A percentile compares a stretch with the other conserved stretches of the same genome.
Conservation (phyloP, 2,888 invertebrate genomes). For the Eupithecia subfuscata region DNA sequence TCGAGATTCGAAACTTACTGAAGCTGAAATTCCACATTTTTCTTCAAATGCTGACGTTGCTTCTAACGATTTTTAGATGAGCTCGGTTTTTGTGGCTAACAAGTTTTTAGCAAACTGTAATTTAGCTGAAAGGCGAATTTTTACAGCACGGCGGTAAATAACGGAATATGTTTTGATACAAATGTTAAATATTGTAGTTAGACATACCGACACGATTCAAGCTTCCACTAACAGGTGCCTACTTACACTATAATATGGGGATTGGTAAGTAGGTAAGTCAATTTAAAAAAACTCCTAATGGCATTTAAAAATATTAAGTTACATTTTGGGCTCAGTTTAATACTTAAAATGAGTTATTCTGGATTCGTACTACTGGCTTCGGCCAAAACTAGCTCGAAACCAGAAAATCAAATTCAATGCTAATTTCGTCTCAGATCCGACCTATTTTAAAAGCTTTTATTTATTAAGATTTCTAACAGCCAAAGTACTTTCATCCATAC, state of each 20-base stretch:
- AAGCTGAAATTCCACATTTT: slow-evolving; percentile 19
- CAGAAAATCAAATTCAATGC: no score
- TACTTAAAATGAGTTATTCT: not conserved
- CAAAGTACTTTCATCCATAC: no score
- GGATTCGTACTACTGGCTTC: no score
- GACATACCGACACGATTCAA: not conserved
- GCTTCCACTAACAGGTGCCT: not conserved
- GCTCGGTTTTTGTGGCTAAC: slow-evolving; percentile 1
- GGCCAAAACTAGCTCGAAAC: no score
- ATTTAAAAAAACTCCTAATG: no score
- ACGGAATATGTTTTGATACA: not conserved
- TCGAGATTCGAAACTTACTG: slow-evolving; percentile 19
- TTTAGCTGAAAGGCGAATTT: not conserved
- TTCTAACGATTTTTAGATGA: slow-evolving; percentile 14
- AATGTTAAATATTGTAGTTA: not conserved
- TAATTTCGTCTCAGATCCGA: no score
- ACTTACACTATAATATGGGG: not conserved
- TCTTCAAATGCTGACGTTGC: slow-evolving; percentile 22
- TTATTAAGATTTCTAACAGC: no score
- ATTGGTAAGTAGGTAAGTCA: no score
- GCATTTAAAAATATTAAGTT: no score
- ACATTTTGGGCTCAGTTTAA: no score
- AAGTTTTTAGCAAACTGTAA: slow-evolving; percentile 6
- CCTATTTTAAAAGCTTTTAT: no score
- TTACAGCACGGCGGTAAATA: not conserved